Evolutionary conservation across 2,113 vertebrate species (phyloP).

Genomic region (Tragelaphus strepsiceros): DNA sequence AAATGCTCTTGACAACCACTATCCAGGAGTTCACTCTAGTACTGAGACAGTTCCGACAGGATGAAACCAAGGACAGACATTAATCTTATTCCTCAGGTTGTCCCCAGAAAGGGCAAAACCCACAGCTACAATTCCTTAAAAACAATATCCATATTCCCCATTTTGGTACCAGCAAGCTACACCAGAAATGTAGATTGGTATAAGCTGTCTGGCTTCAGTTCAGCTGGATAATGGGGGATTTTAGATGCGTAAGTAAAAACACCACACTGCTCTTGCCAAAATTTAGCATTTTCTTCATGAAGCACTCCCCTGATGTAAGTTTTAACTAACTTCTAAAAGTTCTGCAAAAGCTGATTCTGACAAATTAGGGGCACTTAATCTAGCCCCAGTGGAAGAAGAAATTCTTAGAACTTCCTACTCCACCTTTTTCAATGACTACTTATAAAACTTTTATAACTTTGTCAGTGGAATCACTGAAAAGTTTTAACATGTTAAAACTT

Average conservation of each 20-base stretch:
- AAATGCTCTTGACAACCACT: background rate
- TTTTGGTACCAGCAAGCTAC: background rate
- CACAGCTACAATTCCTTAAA: background rate
- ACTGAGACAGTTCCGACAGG: background rate
- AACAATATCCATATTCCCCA: background rate
- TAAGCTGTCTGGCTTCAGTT: no score
- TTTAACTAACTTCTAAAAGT: background rate
- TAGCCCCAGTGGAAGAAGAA: background rate
- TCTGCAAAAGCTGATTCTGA: background rate
- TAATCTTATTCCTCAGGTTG: background rate
- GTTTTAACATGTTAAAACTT: background rate
- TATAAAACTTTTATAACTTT: background rate
- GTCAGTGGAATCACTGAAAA: background rate
- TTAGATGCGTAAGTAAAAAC: background rate
- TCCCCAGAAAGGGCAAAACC: background rate
- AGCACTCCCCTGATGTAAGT: background rate
- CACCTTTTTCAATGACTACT: background rate
- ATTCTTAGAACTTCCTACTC: background rate
- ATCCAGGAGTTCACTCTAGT: background rate
- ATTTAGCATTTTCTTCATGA: background rate
- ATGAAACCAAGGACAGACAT: background rate
- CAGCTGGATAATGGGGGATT: background rate
- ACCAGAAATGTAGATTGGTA: background rate
- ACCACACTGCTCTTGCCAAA: background rate
- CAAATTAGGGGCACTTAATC: background rate